Evolutionary conservation across 2,797 vertebrate genomes (phyloP), one percentile per base, ranked within the genome.

Genomic region (Pempheris klunzingeri): DNA sequence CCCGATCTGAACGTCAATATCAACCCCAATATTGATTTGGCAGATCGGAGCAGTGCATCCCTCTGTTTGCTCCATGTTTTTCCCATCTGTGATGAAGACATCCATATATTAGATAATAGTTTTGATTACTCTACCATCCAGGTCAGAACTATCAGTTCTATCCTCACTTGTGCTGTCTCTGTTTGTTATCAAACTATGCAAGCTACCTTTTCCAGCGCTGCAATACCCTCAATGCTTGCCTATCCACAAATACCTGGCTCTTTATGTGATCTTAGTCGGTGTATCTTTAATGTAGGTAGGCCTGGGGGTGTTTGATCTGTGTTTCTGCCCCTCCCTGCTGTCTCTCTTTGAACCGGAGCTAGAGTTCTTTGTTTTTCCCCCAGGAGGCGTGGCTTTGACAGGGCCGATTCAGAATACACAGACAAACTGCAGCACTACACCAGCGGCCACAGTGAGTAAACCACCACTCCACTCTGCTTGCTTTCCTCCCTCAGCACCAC

Each of bases 381-480:
- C 93, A 97, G 96, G 96, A 99, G 97, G 94, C 97, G 97, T 91
- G 97, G 98, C 87, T 99, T 99, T 43, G 98, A 99, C 83, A 95
- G 98, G 46, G 95, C 97, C 0, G 98, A 99, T 82, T 98, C 98
- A 0, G 98, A 99, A 88, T 99, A 99, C 95, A 99, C 98, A 0
- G 98, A 99, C 96, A 99, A 99, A 88, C 96, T 99, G 85, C 98
- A 99, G 93, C 98, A 99, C 91, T 99, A 99, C 90, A 99, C 98
- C 94, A 99, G 98, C 1, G 98, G 98, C 92, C 98, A 99, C 97
- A 98, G 98, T 99, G 97, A 90, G 98, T 99, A 97, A 89, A 84
- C 71, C 78, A 38, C 24, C 24, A 32, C 72, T 60, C 70, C 77
- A 34, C 53, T 34, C 71, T 26, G 36, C 60, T 57, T 69, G 34